These are phyloP conservation scores for Heliconius cydno DNA, from an alignment of 2,888 invertebrate genomes.

Conservation along the genomic window DNA sequence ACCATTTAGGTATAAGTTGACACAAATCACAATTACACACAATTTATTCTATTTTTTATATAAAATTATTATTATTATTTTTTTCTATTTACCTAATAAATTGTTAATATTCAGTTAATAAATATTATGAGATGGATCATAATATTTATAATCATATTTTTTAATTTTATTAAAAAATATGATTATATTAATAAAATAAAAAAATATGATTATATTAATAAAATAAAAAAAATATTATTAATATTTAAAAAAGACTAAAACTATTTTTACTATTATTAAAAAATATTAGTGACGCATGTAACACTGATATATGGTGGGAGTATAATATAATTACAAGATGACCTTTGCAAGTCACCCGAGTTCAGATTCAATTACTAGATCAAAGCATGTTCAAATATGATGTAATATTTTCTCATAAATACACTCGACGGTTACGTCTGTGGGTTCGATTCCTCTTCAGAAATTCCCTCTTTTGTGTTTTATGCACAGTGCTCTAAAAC, in stretches of 20 bases:
- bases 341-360: constrained; percentile 14
- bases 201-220: no score
- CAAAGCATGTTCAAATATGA: background rate
- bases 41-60: no score
- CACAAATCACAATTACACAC: no score
- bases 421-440: background rate
- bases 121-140: no score
- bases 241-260: background rate
- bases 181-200: no score
- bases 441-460: background rate
- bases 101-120: no score
- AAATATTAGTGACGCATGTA: background rate
- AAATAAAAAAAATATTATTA: no score
- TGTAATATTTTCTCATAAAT: background rate
- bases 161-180: no score
- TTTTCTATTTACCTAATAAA: no score
- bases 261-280: background rate
- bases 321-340: constrained; percentile 20
- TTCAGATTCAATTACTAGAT: constrained; percentile 21
- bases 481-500: no score
- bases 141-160: no score
- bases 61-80: no score
- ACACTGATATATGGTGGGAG: background rate
- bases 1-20: background rate
- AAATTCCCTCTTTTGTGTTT: background rate